Base-by-base conservation (phyloP, 1,140 invertebrate species). In the Archivesica marissinica region DNA sequence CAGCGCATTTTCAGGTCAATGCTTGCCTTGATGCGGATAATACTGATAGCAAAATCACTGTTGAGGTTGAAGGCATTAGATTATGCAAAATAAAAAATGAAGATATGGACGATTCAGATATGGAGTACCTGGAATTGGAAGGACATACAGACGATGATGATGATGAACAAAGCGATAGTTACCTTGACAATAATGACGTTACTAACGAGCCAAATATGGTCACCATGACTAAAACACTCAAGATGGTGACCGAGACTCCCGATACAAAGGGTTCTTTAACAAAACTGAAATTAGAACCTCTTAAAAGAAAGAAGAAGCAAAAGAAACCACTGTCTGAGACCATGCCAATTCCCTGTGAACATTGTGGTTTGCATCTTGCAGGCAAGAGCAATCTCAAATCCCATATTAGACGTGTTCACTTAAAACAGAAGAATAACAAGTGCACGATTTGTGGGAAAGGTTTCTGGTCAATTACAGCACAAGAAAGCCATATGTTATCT, bases 321-420 rank as follows among this genome's bases (percentile, higher is more conserved):
- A 25, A 39, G 52, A 79, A 79, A n/a, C 77, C 80, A 3, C 38
- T 75, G 56, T 56, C 56, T 15, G 80, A 83, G 54, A 70, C 44
- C 3, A 83, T 83, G 80, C 66, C 66, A 33, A 72, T 68, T 9
- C 44, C 68, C n/a, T 83, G 80, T 75, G 80, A 83, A 59, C 68
- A 83, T 30, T 83, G 80, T 35, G 80, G 80, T 33, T 39, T 72
- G 1, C 25, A 59, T 38, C 28, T 83, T 13, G 35, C 68, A 23
- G 80, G 80, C 9, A 83, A 83, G 33, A 83, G 80, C 59, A 83
- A 83, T 59, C 80, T 83, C 17, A 83, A 83, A 38, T 83, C 80
- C 17, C 80, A 83, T 23, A 72, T 74, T n/a, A 9, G 66, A 61
- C 68, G 80, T 41, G 80, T 83, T 47, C 80, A 83, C 70, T 33